These are phyloP conservation scores for Takifugu ocellatus DNA, from an alignment of 2,797 vertebrate species.

Conservation along the genomic window DNA sequence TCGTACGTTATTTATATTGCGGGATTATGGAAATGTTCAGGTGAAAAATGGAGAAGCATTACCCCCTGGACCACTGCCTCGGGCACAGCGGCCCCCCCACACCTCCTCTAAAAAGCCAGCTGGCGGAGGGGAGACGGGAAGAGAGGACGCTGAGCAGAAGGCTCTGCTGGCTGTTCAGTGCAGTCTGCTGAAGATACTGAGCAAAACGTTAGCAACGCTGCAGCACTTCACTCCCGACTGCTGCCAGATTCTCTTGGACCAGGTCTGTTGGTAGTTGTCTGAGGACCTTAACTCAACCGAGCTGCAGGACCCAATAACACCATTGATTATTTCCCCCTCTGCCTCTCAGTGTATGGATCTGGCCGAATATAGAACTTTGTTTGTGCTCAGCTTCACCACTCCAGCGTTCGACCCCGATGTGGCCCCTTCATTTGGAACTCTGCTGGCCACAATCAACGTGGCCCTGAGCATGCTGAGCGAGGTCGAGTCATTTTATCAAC, in stretches of 20 bases:
- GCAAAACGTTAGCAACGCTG: slow-evolving; percentile 90
- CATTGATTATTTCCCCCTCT: neutral
- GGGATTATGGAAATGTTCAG: slow-evolving; percentile 56
- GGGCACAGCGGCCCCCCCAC: slow-evolving; percentile 75
- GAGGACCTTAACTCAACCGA: neutral
- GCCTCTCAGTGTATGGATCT: slow-evolving; percentile 88
- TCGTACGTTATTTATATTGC: neutral
- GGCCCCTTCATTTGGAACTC: slow-evolving; percentile 94
- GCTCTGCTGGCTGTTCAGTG: slow-evolving; percentile 89
- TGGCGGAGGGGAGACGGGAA: slow-evolving; percentile 64
- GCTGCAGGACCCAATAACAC: neutral
- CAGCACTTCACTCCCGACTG: slow-evolving; percentile 96
- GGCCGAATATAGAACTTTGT: slow-evolving; percentile 89
- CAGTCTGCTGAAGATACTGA: slow-evolving; percentile 94
- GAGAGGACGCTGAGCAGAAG: slow-evolving; percentile 86
- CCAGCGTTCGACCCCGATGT: slow-evolving; percentile 94
- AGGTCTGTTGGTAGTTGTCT: slow-evolving; percentile 71
- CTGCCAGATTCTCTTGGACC: slow-evolving; percentile 95
- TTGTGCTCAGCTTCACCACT: slow-evolving; percentile 92
- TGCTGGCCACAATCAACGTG: slow-evolving; percentile 94
- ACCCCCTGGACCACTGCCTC: slow-evolving; percentile 76
- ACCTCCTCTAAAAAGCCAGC: slow-evolving; percentile 76
- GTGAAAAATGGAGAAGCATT: slow-evolving; percentile 88
- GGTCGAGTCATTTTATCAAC: slow-evolving; percentile 59
- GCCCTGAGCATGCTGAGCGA: slow-evolving; percentile 93